Conservation (phyloP, 2,113 vertebrate species). For the Todiramphus saurophagus region DNA sequence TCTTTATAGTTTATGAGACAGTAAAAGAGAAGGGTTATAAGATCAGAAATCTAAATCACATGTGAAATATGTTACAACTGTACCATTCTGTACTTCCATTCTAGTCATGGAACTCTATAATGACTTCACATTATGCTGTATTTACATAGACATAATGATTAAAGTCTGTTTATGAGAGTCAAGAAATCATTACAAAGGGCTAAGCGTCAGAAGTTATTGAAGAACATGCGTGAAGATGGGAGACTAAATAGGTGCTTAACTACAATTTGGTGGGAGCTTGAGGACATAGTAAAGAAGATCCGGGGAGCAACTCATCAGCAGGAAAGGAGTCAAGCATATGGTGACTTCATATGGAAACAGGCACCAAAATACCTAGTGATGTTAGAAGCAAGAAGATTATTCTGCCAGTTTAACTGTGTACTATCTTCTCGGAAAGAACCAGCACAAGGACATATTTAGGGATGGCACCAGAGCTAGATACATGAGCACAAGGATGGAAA, state of each 20-base stretch:
- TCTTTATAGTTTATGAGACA: neutral
- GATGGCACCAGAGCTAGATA: neutral
- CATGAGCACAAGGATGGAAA: neutral
- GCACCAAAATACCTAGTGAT: neutral
- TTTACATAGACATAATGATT: neutral
- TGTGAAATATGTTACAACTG: neutral
- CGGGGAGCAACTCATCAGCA: neutral
- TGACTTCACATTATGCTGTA: neutral
- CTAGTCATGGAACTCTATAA: neutral
- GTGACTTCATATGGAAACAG: neutral
- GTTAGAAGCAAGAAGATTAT: neutral
- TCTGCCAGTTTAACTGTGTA: neutral
- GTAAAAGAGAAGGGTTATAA: neutral
- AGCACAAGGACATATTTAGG: neutral
- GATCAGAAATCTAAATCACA: neutral
- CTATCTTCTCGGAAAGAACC: neutral
- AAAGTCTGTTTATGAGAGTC: neutral
- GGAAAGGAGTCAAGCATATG: neutral
- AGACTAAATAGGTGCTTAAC: constrained; percentile 39
- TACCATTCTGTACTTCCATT: neutral
- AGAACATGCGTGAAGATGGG: neutral
- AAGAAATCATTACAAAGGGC: constrained; percentile 15
- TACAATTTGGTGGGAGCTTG: neutral
- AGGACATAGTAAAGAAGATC: neutral
- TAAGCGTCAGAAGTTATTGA: constrained; percentile 24